Evolutionary conservation across 1,140 invertebrate species (phyloP), one percentile per base, ranked within the genome.

Genomic region (Tigriopus japonicus): DNA sequence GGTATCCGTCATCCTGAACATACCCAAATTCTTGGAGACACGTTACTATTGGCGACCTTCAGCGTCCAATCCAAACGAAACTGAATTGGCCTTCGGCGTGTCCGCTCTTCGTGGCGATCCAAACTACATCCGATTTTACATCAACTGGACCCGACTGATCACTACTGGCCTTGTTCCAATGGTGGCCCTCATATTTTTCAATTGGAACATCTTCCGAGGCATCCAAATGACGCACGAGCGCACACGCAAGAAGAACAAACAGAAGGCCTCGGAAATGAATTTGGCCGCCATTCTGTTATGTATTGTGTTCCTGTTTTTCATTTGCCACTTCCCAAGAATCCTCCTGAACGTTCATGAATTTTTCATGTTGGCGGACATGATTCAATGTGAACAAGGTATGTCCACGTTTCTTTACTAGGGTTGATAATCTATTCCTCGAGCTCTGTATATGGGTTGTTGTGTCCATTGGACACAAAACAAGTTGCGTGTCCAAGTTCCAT

Each of bases 251-350:
- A 58, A 58, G 40, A 58, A 58, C n/a, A 58, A 58, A 42, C 55
- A 58, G 28, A 23, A 41, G 17, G 55, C 55, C 23, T 23, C 21
- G 13, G 58, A 60, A 54, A 52, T 60, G 45, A 60, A 60, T 52
- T 42, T 60, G 58, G 58, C 58, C 13, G 58, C 42, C 19, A 52
- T 60, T 58, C 42, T 60, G 13, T 21, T 60, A 10, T 60, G 58
- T 35, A 60, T 60, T 35, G 58, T 60, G 15, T 60, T 60, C 42
- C 42, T 60, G 10, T 60, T 60, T 42, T 15, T 60, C n/a, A 51
- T 60, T n/a, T 60, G 58, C 42, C 42, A 60, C 51, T 17, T 60
- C 19, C 58, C 42, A 58, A 28, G 58, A 21, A 52, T 60, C 15
- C 17, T 60, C 1, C 58, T 60, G 13, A 60, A 60, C 24, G 42